Base-by-base conservation (phyloP, 2,113 vertebrate species). In the Manacus vitellinus region DNA sequence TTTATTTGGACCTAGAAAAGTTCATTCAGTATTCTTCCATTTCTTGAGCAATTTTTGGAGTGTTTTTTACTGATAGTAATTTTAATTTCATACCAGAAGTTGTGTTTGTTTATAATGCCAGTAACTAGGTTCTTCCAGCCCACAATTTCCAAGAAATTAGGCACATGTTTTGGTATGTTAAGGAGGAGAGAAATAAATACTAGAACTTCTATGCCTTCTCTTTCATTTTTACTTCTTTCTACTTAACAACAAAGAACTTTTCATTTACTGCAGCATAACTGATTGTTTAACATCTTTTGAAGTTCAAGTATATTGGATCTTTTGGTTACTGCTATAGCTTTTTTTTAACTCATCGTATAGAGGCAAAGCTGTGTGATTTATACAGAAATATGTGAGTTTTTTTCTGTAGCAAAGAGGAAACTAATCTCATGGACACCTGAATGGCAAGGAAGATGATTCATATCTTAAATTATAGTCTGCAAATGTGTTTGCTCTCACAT, bases 101-200 rank as follows among this genome's bases (percentile, higher is more conserved):
- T 62, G 15, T 68, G 10, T 63, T 91, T 89, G 28, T 91, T 94
- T 74, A 77, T 88, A 81, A 39, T 67, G 24, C 46, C 10, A 13
- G 31, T 85, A 91, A 85, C 39, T 73, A 85, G 23, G 10, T 62
- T 94, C 41, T 73, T 89, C 25, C 18, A 66, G 73, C 51, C 37
- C 23, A 46, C 24, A 44, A 3, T 58, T 97, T 92, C 89, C 87
- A 87, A 87, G 77, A 95, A 96, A 75, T 72, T 75, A 82, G 72
- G 31, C 41, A 61, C 41, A 58, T 39, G 9, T 1, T 89, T 82
- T 70, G 24, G 4, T 65, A 63, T 76, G 22, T 71, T 76, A 49
- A 44, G 59, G 47, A 92, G 80, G 63, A 82, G 49, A 65, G 75
- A 92, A 93, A 77, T 44, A 62, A 95, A 56, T 89, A 33, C 56